Evolutionary conservation across 64 coral and sea anemone genomes (phyloP).

Genomic region (Pocillopora damicornis): DNA sequence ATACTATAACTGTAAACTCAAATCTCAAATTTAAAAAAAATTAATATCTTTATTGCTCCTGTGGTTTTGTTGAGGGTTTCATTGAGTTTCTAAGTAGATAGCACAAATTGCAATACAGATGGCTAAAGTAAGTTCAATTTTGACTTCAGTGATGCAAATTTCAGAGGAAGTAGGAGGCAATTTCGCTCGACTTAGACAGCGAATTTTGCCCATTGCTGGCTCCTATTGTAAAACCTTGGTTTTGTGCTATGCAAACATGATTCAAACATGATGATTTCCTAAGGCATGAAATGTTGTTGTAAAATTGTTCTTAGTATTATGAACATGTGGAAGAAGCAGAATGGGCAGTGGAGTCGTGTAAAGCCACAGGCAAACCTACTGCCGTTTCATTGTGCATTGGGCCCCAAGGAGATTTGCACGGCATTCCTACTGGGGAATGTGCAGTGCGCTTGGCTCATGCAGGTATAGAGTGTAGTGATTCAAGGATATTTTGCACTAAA

Average conservation of each 20-base stretch:
- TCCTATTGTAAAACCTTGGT: background rate
- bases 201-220: no score
- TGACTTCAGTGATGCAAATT: no score
- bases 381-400: constrained; percentile 89
- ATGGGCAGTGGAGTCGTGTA: constrained; percentile 94
- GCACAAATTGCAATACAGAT: no score
- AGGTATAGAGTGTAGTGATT: constrained; percentile 49
- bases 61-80: no score
- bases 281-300: background rate
- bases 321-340: constrained; percentile 97
- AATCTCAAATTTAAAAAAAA: no score
- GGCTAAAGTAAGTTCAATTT: no score
- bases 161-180: no score
- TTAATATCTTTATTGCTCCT: no score
- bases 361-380: constrained; percentile 88
- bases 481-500: background rate
- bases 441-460: constrained; percentile 92
- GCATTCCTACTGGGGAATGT: constrained; percentile 87
- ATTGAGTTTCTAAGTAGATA: no score
- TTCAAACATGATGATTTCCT: background rate
- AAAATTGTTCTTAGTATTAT: constrained; percentile 79
- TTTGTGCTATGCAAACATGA: background rate
- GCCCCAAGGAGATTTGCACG: constrained; percentile 87
- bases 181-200: no score
- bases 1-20: no score